Evolutionary conservation across 2,888 invertebrate species (phyloP).

Genomic region (Neuroscelio doddi): DNA sequence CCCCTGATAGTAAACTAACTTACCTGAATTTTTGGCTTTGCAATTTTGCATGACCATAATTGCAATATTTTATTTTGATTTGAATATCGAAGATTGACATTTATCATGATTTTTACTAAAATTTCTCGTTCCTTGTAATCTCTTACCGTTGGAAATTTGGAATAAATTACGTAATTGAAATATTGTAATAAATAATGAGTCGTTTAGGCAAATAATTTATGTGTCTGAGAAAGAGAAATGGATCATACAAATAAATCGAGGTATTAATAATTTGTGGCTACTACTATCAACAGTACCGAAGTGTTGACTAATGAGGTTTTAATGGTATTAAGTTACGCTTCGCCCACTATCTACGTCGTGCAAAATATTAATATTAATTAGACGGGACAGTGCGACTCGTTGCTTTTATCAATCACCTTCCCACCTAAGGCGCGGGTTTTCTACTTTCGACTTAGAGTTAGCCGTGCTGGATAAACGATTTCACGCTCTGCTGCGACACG

Average conservation of each 20-base stretch:
- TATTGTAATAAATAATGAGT: too few relatives aligned
- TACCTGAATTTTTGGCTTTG: constrained; percentile 48
- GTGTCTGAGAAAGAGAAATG: too few relatives aligned
- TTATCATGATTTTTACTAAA: too few relatives aligned
- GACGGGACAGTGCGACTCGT: constrained; percentile 39
- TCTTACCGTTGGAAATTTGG: too few relatives aligned
- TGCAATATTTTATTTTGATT: too few relatives aligned
- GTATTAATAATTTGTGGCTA: constrained; percentile 13
- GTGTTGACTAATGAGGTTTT: constrained; percentile 29
- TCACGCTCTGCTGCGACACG: constrained; percentile 45
- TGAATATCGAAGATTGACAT: not conserved
- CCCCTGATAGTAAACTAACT: constrained; percentile 45
- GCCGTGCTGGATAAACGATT: constrained; percentile 47
- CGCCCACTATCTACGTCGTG: constrained; percentile 9
- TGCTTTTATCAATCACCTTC: constrained; percentile 51
- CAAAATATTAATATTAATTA: constrained; percentile 52
- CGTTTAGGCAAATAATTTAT: too few relatives aligned
- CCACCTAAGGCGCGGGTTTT: constrained; percentile 41
- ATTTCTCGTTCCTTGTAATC: too few relatives aligned
- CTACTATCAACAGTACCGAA: not conserved
- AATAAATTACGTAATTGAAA: too few relatives aligned
- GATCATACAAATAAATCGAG: constrained; percentile 7
- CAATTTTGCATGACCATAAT: constrained; percentile 12
- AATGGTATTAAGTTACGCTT: constrained; percentile 23
- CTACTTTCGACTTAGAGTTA: constrained; percentile 48